Percentiles rank a stretch among this genome's conserved stretches.
Evolutionary conservation across 2,113 vertebrate species (phyloP).

Genomic region (Gobius niger): DNA sequence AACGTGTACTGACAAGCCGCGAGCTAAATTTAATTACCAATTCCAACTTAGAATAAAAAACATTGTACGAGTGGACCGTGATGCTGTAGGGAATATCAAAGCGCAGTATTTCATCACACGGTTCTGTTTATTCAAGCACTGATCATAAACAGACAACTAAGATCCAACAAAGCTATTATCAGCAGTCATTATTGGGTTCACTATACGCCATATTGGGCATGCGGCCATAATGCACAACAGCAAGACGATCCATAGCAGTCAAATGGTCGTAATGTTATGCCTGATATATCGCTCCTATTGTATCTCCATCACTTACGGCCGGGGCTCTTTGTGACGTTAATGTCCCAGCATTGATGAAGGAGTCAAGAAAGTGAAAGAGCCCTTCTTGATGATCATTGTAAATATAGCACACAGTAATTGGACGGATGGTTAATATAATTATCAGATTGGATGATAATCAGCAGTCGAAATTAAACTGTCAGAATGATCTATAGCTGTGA

Average conservation of each 20-base stretch:
- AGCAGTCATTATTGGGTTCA: too few species aligned
- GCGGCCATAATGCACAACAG: neutral
- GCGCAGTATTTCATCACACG: too few species aligned
- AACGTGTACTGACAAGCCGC: too few species aligned
- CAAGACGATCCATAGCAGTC: neutral
- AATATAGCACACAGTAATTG: slow-evolving; percentile 80
- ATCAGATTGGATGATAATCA: slow-evolving; percentile 80
- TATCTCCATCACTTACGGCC: slow-evolving; percentile 62
- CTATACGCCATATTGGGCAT: neutral
- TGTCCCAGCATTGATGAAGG: slow-evolving; percentile 63
- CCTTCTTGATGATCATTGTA: slow-evolving; percentile 73
- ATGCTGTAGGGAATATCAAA: too few species aligned
- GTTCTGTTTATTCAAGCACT: too few species aligned
- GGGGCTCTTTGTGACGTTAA: slow-evolving; percentile 36
- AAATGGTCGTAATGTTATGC: neutral
- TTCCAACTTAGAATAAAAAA: too few species aligned
- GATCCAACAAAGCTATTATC: too few species aligned
- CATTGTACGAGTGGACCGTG: too few species aligned
- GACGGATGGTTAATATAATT: slow-evolving; percentile 79
- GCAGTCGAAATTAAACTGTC: slow-evolving; percentile 78
- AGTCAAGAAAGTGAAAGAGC: slow-evolving; percentile 39
- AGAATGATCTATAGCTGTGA: slow-evolving; percentile 75
- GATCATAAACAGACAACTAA: too few species aligned
- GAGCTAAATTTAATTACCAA: too few species aligned
- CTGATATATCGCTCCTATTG: slow-evolving; percentile 19